Evolutionary conservation across 2,113 vertebrate species (phyloP), one percentile per base, ranked within the genome.

Genomic region (Microtus ochrogaster): DNA sequence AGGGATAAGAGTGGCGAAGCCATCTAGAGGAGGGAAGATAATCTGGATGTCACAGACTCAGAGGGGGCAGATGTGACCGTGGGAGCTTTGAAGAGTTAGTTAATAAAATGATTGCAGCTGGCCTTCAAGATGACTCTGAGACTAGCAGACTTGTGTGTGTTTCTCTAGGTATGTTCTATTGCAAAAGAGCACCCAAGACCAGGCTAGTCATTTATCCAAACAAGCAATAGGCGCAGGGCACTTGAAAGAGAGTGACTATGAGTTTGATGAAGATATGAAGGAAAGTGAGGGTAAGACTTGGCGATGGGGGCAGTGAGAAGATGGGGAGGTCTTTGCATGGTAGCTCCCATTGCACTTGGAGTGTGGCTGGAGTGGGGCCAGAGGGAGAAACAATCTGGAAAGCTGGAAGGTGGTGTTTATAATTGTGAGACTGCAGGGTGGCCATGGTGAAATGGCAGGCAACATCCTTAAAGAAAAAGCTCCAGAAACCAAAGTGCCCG

Each of bases 261-360:
- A 94, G 84, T 87, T 78, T 36, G 77, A 88, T 30, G 85, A 76
- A 49, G 26, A 5, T 36, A 68, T 77, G 77, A 95, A 70, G n/a
- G 94, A 39, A 72, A 89, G 30, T 24, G 44, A 94, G 5, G 19
- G 36, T 22, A 13, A 17, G 81, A 92, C 88, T 30, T 33, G 19
- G 41, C n/a, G 14, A 7, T 47, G 63, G n/a, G 41, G 49, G 47
- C 28, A 36, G 22, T 91, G 52, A 55, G 83, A 83, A 92, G 33
- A 55, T 14, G 17, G 30, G 36, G 73, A 11, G 24, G 13, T 44
- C 8, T 41, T 24, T 26, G 36, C n/a, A 13, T 90, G 26, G 36
- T 41, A 14, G 33, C 63, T 84, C 68, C 39, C 10, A 19, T 14
- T 82, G 61, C 19, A 36, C 10, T 66, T 36, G 19, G 55, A 39